Conservation (phyloP, 2,888 invertebrate genomes). For the Scrobipalpa costella region DNA sequence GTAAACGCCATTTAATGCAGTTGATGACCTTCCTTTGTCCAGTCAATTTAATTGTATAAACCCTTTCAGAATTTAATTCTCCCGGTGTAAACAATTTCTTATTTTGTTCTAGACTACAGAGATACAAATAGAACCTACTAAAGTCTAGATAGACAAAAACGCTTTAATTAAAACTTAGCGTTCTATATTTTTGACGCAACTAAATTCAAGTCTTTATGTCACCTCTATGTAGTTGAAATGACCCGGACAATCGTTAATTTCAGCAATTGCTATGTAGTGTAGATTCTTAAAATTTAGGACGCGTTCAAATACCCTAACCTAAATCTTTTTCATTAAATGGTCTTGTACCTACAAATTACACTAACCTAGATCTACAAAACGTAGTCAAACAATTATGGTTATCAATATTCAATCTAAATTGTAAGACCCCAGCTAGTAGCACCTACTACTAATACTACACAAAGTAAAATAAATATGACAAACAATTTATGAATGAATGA, state of each 20-base stretch:
- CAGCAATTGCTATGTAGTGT: no score
- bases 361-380: slow-evolving; percentile 12
- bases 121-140: no score
- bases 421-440: neutral
- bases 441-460: neutral
- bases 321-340: slow-evolving; percentile 7
- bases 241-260: no score
- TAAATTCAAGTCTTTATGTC: no score
- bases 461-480: neutral
- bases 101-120: no score
- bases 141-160: no score
- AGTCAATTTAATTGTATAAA: neutral
- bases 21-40: slow-evolving; percentile 7
- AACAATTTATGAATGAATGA: neutral
- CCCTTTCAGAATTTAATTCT: no score
- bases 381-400: neutral
- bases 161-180: no score
- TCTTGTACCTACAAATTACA: slow-evolving; percentile 15
- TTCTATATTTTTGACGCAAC: no score
- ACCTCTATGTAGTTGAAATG: no score
- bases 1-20: neutral
- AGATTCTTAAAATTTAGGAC: neutral
- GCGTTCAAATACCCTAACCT: slow-evolving; percentile 10
- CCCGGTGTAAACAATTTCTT: no score
- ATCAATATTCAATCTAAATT: slow-evolving; percentile 10